Base-by-base conservation (phyloP, 2,797 vertebrate genomes). In the Pterois miles region DNA sequence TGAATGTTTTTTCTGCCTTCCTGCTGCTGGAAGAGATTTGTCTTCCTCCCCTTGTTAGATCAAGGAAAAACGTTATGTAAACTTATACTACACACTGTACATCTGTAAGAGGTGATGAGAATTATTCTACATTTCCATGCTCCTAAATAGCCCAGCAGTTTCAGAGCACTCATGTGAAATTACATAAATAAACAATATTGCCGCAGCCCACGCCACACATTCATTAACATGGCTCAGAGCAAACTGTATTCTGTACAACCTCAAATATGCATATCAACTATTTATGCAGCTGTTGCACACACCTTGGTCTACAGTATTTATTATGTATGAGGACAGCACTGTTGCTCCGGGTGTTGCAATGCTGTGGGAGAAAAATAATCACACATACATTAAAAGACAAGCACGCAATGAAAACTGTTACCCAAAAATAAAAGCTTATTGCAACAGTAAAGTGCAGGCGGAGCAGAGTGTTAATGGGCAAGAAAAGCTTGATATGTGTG, bases 311-410 rank as follows among this genome's bases (percentile, higher is more conserved):
- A 34, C 43, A 54, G 50, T 23, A 69, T 86, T 80, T 81, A 85
- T 84, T 86, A 88, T 90, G 78, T 38, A 89, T 86, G 74, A 87
- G 58, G 66, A 85, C 65, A 68, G 36, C 38, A 59, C 46, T 66
- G 76, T 74, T 74, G 65, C 76, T 73, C 12, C 0, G n/a, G 59
- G 25, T 52, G 60, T 64, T 65, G 57, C 68, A 67, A 36, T 31
- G 64, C 46, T 82, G 43, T 31, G 31, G 66, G 66, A 72, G 71
- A 58, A 66, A 78, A 77, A 78, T 36, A 81, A 81, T 76, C 46
- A 67, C 81, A 73, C 20, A 50, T 65, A 53, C 59, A 57, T 76
- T 74, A 53, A 75, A 80, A 83, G 10, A 53, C 34, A 54, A 3
- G 6, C 31, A 54, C 8, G 3, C 36, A 73, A 65, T 58, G n/a